These are phyloP conservation scores for Vanacampus margaritifer DNA, from an alignment of 2,113 vertebrate genomes.

Conservation along the genomic window DNA sequence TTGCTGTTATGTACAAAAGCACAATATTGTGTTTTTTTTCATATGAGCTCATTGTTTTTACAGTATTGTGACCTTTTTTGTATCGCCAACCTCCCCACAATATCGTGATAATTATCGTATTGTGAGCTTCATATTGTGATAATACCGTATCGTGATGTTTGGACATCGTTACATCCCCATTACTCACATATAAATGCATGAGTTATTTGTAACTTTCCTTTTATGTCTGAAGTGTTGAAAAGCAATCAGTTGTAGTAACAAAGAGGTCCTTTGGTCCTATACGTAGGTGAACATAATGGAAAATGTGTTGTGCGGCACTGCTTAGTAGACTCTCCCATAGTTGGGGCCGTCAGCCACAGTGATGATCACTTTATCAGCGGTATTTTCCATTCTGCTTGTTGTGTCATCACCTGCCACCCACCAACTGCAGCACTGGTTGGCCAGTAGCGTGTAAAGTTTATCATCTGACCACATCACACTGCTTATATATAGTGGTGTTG, in stretches of 20 bases:
- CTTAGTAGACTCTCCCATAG: slow-evolving; percentile 51
- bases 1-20: too few relatives aligned
- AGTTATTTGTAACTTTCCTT: neutral
- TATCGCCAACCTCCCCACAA: too few relatives aligned
- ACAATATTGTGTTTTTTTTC: too few relatives aligned
- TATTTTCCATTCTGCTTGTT: slow-evolving; percentile 68
- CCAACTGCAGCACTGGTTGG: slow-evolving; percentile 52
- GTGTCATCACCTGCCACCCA: slow-evolving; percentile 65
- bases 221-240: slow-evolving; percentile 18
- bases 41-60: too few relatives aligned
- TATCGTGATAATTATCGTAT: too few relatives aligned
- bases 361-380: slow-evolving; percentile 68
- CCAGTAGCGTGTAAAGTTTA: slow-evolving; percentile 31
- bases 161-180: too few relatives aligned
- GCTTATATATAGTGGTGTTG: slow-evolving; percentile 40
- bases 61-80: too few relatives aligned
- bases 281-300: slow-evolving; percentile 41
- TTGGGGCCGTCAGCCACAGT: slow-evolving; percentile 36
- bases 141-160: too few relatives aligned
- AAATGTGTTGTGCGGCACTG: slow-evolving; percentile 39
- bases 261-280: slow-evolving; percentile 34
- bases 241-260: slow-evolving; percentile 33
- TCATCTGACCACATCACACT: slow-evolving; percentile 20
- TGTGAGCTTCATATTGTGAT: too few relatives aligned
- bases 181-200: neutral